These are phyloP conservation scores for Eonycteris spelaea DNA, from an alignment of 2,113 vertebrate species.

Conservation along the genomic window DNA sequence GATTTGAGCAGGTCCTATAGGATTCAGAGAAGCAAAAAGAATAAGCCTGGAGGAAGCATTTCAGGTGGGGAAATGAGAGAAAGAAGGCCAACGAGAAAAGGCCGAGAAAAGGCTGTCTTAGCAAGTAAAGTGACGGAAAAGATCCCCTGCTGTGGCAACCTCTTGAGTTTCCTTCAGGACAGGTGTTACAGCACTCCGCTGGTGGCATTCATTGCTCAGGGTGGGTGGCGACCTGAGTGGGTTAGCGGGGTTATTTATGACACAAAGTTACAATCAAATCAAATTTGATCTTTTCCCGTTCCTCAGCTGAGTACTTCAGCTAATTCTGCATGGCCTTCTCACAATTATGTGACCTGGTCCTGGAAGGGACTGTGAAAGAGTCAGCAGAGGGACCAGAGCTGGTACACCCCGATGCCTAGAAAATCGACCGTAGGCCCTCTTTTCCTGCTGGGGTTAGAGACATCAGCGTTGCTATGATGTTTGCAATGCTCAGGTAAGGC, in stretches of 20 bases:
- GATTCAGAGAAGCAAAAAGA: constrained; percentile 25
- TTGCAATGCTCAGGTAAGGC: background rate
- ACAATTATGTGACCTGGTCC: background rate
- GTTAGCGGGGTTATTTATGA: background rate
- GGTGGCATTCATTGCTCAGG: background rate
- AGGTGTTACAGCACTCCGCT: background rate
- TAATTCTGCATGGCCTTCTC: background rate
- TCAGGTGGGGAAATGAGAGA: background rate
- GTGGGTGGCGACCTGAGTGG: background rate
- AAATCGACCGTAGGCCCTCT: background rate
- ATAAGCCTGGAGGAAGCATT: background rate
- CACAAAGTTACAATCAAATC: background rate
- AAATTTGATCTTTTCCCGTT: background rate
- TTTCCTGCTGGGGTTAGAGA: background rate
- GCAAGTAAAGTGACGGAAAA: background rate
- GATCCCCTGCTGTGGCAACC: background rate
- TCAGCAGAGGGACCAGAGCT: background rate
- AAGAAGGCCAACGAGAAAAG: background rate
- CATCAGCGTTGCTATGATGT: background rate
- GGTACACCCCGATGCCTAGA: background rate
- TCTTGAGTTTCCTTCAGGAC: background rate
- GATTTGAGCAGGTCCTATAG: constrained; percentile 7
- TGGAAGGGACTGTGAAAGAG: background rate
- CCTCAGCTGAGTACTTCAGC: background rate
- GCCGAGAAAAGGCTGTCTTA: background rate